Conservation (phyloP, 2,888 invertebrate genomes). For the Drosophila acutilabella region DNA sequence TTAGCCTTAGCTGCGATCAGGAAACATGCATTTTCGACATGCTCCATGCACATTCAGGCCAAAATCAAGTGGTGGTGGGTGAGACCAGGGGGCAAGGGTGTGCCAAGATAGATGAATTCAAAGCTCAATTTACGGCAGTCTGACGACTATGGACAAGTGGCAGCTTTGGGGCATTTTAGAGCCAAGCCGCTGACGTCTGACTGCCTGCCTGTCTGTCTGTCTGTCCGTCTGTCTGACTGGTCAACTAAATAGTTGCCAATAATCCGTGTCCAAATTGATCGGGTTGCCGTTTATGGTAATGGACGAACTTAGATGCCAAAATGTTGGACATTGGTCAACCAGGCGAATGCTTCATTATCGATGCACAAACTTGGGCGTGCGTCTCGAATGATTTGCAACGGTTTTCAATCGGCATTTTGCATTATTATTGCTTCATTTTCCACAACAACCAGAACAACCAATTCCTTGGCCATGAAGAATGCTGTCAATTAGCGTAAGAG, state of each 20-base stretch:
- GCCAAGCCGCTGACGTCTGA: slow-evolving; percentile 39
- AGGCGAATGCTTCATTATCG: slow-evolving; percentile 63
- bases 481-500: slow-evolving; percentile 62
- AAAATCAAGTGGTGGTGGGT: slow-evolving; percentile 40
- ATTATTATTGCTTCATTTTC: slow-evolving; percentile 75
- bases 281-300: slow-evolving; percentile 82
- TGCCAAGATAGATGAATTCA: slow-evolving; percentile 42
- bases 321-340: slow-evolving; percentile 49
- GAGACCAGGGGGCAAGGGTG: not conserved
- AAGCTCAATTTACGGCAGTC: slow-evolving; percentile 71
- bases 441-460: not conserved
- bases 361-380: slow-evolving; percentile 76
- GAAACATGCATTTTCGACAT: slow-evolving; percentile 75
- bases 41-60: slow-evolving; percentile 70
- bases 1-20: slow-evolving; percentile 54
- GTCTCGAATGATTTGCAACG: slow-evolving; percentile 67
- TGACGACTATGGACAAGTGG: slow-evolving; percentile 66
- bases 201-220: slow-evolving; percentile 13
- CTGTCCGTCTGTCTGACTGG: slow-evolving; percentile 21
- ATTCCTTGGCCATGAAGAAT: slow-evolving; percentile 38
- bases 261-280: slow-evolving; percentile 81
- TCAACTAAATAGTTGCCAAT: slow-evolving; percentile 76
- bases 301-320: slow-evolving; percentile 81
- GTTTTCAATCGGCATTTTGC: slow-evolving; percentile 64
- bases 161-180: slow-evolving; percentile 67